Evolutionary conservation across 2,797 vertebrate species (phyloP).

Genomic region (Leuciscus waleckii): DNA sequence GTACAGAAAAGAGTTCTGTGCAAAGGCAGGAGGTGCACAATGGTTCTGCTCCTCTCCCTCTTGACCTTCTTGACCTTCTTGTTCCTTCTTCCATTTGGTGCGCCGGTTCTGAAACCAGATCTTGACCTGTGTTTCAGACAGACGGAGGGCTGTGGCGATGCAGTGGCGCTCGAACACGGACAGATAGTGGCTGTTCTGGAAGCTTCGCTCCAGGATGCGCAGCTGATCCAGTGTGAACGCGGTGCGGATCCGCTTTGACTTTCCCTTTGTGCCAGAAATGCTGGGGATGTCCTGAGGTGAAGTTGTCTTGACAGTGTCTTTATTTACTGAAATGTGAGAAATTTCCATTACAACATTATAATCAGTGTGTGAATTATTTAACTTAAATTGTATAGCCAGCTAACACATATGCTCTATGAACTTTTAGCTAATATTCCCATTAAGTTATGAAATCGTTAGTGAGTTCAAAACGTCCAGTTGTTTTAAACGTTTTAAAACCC

Average conservation of each 20-base stretch:
- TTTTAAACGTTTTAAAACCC: too few species aligned
- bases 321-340: constrained; percentile 36
- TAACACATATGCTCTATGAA: too few species aligned
- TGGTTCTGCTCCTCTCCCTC: constrained; percentile 57
- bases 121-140: constrained; percentile 83
- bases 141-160: constrained; percentile 71
- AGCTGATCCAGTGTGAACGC: constrained; percentile 79
- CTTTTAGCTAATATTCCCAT: background rate
- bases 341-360: background rate
- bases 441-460: too few species aligned
- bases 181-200: constrained; percentile 78
- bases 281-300: background rate
- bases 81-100: constrained; percentile 84
- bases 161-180: constrained; percentile 78
- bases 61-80: constrained; percentile 54
- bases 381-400: too few species aligned
- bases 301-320: background rate
- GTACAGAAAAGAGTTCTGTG: constrained; percentile 23
- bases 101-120: constrained; percentile 86
- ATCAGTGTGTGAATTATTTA: background rate
- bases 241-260: constrained; percentile 75
- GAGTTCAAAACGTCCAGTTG: background rate
- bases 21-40: background rate
- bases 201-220: constrained; percentile 77
- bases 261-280: constrained; percentile 32